Evolutionary conservation across 2,888 invertebrate genomes (phyloP).

Genomic region (Pristionchus mayeri): DNA sequence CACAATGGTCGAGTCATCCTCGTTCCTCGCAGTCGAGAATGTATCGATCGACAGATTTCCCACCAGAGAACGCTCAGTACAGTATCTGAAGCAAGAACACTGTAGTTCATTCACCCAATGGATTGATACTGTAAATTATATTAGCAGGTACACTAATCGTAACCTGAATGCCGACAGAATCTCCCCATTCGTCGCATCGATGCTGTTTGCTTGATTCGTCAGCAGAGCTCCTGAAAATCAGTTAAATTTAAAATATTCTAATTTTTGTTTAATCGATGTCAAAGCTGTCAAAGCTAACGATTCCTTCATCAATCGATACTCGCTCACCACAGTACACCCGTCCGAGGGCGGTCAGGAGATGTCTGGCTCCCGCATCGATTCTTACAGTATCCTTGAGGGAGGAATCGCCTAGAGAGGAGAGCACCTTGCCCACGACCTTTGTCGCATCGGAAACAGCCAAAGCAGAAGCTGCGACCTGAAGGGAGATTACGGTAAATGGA

Average conservation of each 20-base stretch:
- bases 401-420: slow-evolving; percentile 4
- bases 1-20: slow-evolving; percentile 62
- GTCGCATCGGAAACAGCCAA: slow-evolving; percentile 22
- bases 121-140: not conserved
- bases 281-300: no score
- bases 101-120: not conserved
- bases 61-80: slow-evolving; percentile 62
- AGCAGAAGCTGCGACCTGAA: slow-evolving; percentile 35
- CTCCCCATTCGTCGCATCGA: slow-evolving; percentile 58
- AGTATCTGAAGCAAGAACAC: slow-evolving; percentile 53
- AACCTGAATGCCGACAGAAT: slow-evolving; percentile 63
- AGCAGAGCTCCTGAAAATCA: slow-evolving; percentile 74
- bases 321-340: slow-evolving; percentile 41
- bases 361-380: slow-evolving; percentile 48
- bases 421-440: slow-evolving; percentile 21
- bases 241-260: not conserved
- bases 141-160: not conserved
- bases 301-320: no score
- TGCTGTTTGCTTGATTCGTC: slow-evolving; percentile 76
- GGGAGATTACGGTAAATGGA: not conserved
- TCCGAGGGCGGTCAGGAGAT: slow-evolving; percentile 23
- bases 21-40: slow-evolving; percentile 56
- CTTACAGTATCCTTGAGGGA: slow-evolving; percentile 35
- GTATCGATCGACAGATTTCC: slow-evolving; percentile 57
- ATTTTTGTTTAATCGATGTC: no score